Evolutionary conservation across 1,140 invertebrate genomes (phyloP), one percentile per base, ranked within the genome.

Genomic region (Magallana gigas): DNA sequence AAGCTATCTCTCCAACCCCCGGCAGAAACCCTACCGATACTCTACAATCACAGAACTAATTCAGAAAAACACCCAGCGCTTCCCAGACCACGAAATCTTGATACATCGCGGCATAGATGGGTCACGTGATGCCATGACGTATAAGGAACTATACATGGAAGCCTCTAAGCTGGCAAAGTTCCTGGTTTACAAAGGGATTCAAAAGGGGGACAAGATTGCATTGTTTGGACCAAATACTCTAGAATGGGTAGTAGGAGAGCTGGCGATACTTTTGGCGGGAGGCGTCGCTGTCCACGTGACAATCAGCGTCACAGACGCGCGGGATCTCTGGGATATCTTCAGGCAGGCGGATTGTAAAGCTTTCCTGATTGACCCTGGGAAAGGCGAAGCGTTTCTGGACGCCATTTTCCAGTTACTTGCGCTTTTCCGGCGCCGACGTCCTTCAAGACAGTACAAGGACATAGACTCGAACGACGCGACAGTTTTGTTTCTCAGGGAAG

Each of bases 171-270:
- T 87, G 9, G 76, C 85, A 6, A 87, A 64, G 76, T 87, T 62
- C 29, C 85, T 87, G 0, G 56, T 87, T 3, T 56, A 58, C 36
- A 87, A 64, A 83, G 85, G 85, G 1, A 83, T 83, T 11, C 8
- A 16, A 36, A 82, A 82, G n/a, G 85, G 85, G n/a, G 85, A 87
- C 48, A 82, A 62, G 12, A 57, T 87, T 9, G 85, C 85, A n/a
- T 14, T 86, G 23, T 84, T 87, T 14, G 86, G 86, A 29, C 86
- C 86, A 36, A 87, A 87, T 56, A 84, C 86, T 6, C 18, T 87
- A n/a, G 86, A 87, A 57, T 68, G 56, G 60, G 62, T 87, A 11
- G 57, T 87, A 18, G 86, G 82, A 76, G 64, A 76, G 23, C 29
- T 84, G 11, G 86, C 80, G 2, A 87, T 87, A 8, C 11, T 87